Conservation (phyloP, 2,888 invertebrate species). For the Agriotes lineatus region DNA sequence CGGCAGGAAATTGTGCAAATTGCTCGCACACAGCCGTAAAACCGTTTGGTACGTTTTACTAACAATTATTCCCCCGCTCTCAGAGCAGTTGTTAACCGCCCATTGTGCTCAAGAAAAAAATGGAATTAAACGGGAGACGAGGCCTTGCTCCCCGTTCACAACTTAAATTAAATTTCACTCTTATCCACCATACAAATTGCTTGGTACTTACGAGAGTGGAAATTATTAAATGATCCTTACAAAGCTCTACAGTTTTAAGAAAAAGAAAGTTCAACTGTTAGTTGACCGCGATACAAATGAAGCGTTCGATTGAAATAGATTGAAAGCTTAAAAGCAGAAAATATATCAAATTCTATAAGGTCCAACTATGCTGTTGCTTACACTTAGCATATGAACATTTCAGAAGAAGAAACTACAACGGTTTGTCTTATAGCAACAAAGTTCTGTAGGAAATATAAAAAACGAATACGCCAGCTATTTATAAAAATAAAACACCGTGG, state of each 20-base stretch:
- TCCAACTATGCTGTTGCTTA: too few species aligned
- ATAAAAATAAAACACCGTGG: too few species aligned
- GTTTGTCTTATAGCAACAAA: too few species aligned
- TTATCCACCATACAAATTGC: conserved; percentile 16
- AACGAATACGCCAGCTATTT: too few species aligned
- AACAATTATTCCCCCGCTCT: conserved; percentile 13
- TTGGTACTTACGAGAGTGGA: conserved; percentile 18
- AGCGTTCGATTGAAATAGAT: too few species aligned
- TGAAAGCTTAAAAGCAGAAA: too few species aligned
- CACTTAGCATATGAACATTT: too few species aligned
- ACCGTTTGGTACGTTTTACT: conserved; percentile 20
- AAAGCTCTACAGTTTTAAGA: conserved; percentile 1
- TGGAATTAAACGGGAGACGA: conserved; percentile 10
- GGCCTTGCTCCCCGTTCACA: conserved; percentile 11
- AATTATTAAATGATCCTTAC: conserved; percentile 19
- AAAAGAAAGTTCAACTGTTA: not conserved
- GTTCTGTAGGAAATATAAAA: too few species aligned
- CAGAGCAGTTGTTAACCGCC: conserved; percentile 7
- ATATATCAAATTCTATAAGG: too few species aligned
- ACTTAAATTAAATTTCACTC: conserved; percentile 24
- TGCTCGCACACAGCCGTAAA: conserved; percentile 16
- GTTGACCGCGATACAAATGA: not conserved
- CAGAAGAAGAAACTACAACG: too few species aligned
- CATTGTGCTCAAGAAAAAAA: conserved; percentile 13
- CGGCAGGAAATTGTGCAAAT: conserved; percentile 24